Evolutionary conservation across 2,797 vertebrate species (phyloP), one percentile per base, ranked within the genome.

Genomic region (Picus viridis): DNA sequence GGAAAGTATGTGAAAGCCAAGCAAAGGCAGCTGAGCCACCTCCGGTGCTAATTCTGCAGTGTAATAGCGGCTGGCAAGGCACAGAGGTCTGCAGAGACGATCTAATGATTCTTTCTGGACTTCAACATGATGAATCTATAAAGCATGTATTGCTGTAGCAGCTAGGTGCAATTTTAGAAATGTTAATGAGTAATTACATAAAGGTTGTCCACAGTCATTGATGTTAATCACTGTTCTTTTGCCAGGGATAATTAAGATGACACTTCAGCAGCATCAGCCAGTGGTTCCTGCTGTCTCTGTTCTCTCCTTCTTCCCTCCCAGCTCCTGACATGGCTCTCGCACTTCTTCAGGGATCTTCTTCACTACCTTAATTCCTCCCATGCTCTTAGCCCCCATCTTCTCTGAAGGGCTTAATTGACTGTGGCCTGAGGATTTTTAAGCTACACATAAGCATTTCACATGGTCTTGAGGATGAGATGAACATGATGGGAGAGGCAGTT

Each of bases 161-260:
- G 92, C 92, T 94, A 93, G 93, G 96, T 89, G 94, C 93, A 90
- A 94, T 96, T 96, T 96, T 93, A 95, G 95, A 94, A 96, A 92
- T 93, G 93, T 95, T 96, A 96, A 96, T 95, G 93, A 96, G 93
- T 93, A 96, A 96, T 96, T 95, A 96, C 93, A 94, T 90, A 92
- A 91, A 90, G 96, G 93, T 94, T 94, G 93, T 94, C 92, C 87
- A 67, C 90, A 94, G 93, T 68, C 95, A 92, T 88, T 19, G 84
- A 93, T 93, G 92, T 96, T 96, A 96, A 96, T 96, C 93, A 95
- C 92, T 73, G 93, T 87, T 91, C 94, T 94, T 95, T 94, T 94
- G 96, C 95, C 93, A 96, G 94, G 64, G 92, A 75, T 86, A 92
- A 92, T 94, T 89, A 92, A 83, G 90, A 94, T 74, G 79, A 93